Base-by-base conservation (phyloP, 1,140 invertebrate species). In the Lanistes nyassanus region DNA sequence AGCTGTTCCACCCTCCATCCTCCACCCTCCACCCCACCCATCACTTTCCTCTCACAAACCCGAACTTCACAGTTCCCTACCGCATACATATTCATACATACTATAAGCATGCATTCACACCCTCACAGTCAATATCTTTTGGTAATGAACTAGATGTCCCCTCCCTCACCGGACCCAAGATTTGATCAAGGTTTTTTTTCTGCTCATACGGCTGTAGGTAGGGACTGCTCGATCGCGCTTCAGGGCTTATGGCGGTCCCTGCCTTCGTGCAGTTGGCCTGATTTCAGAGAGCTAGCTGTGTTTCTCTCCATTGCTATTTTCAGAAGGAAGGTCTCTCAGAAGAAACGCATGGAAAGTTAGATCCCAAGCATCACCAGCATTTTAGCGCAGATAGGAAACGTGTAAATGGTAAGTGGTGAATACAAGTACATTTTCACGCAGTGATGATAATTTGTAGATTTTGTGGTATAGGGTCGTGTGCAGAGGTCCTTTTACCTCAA, bases 81-180 rank as follows among this genome's bases (percentile, higher is more conserved):
- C 56, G 31, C 56, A 60, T 29, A 60, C 56, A 60, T 23, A 60
- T 23, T 26, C 56, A 60, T 29, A 60, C 56, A 60, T 29, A 60
- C 56, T 29, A 60, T 29, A 60, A 7, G 31, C 56, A 60, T 29
- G 31, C 56, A 7, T 29, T 6, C 56, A 60, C 56, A 60, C 56
- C n/a, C 56, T 26, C 56, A 60, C 7, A 7, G 5, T 26, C 56
- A 60, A 60, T 29, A 60, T 29, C n/a, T 29, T 9, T 23, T 26
- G 23, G 31, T 29, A 60, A 23, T 26, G 23, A 60, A 23, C 7
- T 23, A 65, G 29, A 65, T 36, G 37, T 36, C 34, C 62, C 34
- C 62, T 36, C 62, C 34, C 62, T 36, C 62, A 65, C 62, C 62
- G 37, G 29, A 65, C 62, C 34, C 62, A 65, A 11, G 7, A 5